Evolutionary conservation across 2,113 vertebrate species (phyloP).

Genomic region (Dendropsophus ebraccatus): DNA sequence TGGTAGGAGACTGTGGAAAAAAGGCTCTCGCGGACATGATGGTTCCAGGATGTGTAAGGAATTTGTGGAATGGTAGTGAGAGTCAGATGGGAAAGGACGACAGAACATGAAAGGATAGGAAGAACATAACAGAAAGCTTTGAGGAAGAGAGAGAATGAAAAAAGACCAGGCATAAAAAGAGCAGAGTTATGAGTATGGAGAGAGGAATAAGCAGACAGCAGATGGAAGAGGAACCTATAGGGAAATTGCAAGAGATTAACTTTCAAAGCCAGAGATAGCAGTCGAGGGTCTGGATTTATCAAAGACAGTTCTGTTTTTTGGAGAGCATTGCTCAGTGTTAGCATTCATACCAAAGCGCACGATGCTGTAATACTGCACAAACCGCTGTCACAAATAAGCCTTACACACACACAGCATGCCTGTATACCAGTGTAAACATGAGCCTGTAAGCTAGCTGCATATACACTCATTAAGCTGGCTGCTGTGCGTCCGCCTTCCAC

Average conservation of each 20-base stretch:
- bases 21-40: not conserved
- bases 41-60: not conserved
- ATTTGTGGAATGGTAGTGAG: not conserved
- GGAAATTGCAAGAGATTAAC: slow-evolving; percentile 38
- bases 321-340: slow-evolving; percentile 30
- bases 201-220: slow-evolving; percentile 27
- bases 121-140: slow-evolving; percentile 34
- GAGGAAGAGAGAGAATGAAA: slow-evolving; percentile 45
- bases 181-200: slow-evolving; percentile 23
- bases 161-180: slow-evolving; percentile 33
- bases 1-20: not conserved
- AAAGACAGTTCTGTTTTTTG: slow-evolving; percentile 43
- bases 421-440: not conserved
- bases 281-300: slow-evolving; percentile 44
- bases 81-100: slow-evolving; percentile 32
- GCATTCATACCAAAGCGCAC: slow-evolving; percentile 32
- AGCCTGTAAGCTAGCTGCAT: not conserved
- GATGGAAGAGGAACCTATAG: slow-evolving; percentile 40
- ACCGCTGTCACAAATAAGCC: slow-evolving; percentile 1
- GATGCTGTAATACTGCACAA: not conserved
- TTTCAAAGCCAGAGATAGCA: slow-evolving; percentile 36
- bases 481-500: not conserved
- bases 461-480: not conserved
- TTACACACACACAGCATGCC: slow-evolving; percentile 22
- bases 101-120: slow-evolving; percentile 6